Base-by-base conservation (phyloP, 2,797 vertebrate species). In the Diceros bicornis region DNA sequence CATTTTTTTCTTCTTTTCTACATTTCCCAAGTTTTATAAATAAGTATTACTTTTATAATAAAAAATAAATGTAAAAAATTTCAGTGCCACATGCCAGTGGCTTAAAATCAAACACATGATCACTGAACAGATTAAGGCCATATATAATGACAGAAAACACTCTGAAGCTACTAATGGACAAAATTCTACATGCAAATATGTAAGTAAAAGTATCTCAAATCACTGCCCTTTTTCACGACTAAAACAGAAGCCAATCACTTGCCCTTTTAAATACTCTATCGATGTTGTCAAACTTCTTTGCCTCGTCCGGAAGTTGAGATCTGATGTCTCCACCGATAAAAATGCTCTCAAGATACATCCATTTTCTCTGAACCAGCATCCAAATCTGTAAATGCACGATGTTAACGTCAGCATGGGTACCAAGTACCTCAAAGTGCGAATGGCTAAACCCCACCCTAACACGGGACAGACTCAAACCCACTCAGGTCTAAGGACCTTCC, bases 341-440 rank as follows among this genome's bases (percentile, higher is more conserved):
- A 95, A 99, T 99, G 98, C 99, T 99, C 97, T 99, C 99, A 79
- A 99, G 98, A 97, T 99, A 99, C 99, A 99, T 99, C 99, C 99
- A 99, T 98, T 99, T 99, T 12, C 99, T 98, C 98, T 99, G 99
- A 52, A 99, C 99, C 37, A 99, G 96, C 99, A 99, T 98, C 99
- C 99, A 99, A 64, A 99, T 98, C 99, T 99, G 97, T 20, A 68
- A 96, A 21, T 3, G 34, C 34, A 82, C 91, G 97, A 86, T 0
- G 5, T 29, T 21, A 52, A 2, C 1, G 0, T 83, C 23, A 95
- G 34, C 27, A n/a, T 5, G 2, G 44, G 10, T 23, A 62, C 12
- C 3, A 27, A 27, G 21, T 4, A 7, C 23, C 87, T 1, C 2
- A 0, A 52, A 16, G 27, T 14, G 4, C 1, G 2, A 3, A 23